These are phyloP conservation scores for Amphipyra tragopoginis DNA, from an alignment of 2,888 invertebrate genomes.

Conservation along the genomic window DNA sequence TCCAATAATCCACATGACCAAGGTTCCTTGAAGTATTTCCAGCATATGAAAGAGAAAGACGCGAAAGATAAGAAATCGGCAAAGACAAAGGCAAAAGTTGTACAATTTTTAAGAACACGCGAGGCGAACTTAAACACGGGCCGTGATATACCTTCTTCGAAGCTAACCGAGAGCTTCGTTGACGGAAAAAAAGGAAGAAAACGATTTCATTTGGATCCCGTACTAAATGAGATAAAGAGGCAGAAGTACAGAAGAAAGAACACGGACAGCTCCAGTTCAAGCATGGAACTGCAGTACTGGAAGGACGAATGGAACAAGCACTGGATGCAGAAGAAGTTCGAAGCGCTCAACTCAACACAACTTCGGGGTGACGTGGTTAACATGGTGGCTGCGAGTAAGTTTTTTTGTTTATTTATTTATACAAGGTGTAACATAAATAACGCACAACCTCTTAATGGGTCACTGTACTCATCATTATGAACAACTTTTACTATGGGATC, in stretches of 20 bases:
- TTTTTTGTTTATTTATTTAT: too few species aligned
- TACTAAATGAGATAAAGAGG: conserved; percentile 62
- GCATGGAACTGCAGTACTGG: conserved; percentile 61
- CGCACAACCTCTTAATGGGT: too few species aligned
- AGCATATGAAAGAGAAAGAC: conserved; percentile 20
- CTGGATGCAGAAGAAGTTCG: conserved; percentile 71
- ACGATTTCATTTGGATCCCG: conserved; percentile 67
- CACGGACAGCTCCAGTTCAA: conserved; percentile 49
- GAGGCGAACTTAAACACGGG: conserved; percentile 29
- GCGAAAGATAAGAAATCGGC: conserved; percentile 26
- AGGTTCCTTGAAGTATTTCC: conserved; percentile 2
- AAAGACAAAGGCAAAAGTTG: conserved; percentile 22
- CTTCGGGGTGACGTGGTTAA: conserved; percentile 74
- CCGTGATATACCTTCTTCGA: conserved; percentile 8
- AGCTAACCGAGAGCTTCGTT: conserved; percentile 1
- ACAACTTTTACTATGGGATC: too few species aligned
- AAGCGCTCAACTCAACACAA: conserved; percentile 69
- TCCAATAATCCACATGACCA: neutral
- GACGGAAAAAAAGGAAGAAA: conserved; percentile 19
- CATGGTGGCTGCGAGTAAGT: conserved; percentile 81
- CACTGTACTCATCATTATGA: too few species aligned
- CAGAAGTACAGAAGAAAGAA: conserved; percentile 6
- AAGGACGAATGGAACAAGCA: conserved; percentile 65
- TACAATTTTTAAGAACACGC: conserved; percentile 27
- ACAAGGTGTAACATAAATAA: too few species aligned